A percentile compares a stretch with the other conserved stretches of the same genome.
Conservation (phyloP, 2,113 vertebrate species). For the Chaetops frenatus region DNA sequence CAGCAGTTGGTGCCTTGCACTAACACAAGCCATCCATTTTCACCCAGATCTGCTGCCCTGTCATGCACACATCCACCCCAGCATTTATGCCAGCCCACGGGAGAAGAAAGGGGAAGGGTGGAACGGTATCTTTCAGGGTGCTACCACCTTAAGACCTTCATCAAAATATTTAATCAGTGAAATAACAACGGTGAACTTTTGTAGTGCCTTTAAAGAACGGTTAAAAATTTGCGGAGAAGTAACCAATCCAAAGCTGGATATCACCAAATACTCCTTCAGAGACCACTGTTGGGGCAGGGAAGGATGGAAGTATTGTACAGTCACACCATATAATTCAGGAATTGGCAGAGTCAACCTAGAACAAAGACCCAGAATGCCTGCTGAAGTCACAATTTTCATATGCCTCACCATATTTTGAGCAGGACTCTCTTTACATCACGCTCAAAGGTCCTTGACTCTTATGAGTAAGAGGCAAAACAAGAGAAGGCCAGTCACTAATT, state of each 20-base stretch:
- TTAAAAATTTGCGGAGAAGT: not conserved
- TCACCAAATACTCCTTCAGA: not conserved
- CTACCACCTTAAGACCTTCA: not conserved
- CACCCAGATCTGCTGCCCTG: not conserved
- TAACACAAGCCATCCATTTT: not conserved
- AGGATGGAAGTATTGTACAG: not conserved
- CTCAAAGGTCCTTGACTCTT: not conserved
- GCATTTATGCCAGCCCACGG: not conserved
- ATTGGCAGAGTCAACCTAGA: not conserved
- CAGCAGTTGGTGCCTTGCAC: not conserved
- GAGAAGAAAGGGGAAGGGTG: not conserved
- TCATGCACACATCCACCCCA: not conserved
- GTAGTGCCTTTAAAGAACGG: not conserved
- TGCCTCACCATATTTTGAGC: not conserved
- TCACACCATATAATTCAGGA: not conserved
- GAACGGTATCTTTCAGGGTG: not conserved
- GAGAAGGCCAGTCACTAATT: not conserved
- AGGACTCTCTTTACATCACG: not conserved
- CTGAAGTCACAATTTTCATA: not conserved
- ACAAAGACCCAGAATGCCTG: not conserved
- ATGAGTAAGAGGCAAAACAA: not conserved
- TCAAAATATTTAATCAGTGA: not conserved
- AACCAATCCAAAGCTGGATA: not conserved
- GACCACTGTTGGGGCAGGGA: fast-evolving
- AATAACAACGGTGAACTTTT: not conserved